Evolutionary conservation across 2,888 invertebrate species (phyloP).

Genomic region (Apotomis capreana): DNA sequence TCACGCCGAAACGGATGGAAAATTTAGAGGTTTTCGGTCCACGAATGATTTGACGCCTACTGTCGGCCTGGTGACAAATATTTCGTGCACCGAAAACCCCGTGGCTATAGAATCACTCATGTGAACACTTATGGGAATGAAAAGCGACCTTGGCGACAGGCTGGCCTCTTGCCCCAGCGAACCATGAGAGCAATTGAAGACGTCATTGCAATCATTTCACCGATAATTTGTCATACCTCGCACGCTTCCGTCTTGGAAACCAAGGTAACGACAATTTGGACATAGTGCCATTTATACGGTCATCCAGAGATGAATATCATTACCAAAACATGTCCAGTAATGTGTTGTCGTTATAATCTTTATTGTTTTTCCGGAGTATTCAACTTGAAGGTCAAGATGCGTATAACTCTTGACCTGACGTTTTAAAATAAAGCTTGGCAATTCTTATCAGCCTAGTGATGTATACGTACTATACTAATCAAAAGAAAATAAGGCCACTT

Average conservation of each 20-base stretch:
- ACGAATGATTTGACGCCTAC: too few relatives aligned
- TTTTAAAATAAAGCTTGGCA: not conserved
- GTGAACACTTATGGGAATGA: conserved; percentile 40
- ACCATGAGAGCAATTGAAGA: conserved; percentile 63
- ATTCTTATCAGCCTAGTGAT: too few relatives aligned
- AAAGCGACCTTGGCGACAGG: conserved; percentile 55
- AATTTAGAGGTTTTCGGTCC: too few relatives aligned
- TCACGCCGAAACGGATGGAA: too few relatives aligned
- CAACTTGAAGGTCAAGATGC: conserved; percentile 21
- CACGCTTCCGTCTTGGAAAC: conserved; percentile 37
- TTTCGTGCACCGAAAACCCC: too few relatives aligned
- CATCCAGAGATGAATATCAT: conserved; percentile 27
- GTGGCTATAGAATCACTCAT: too few relatives aligned
- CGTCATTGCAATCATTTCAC: conserved; percentile 69
- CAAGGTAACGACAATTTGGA: conserved; percentile 38
- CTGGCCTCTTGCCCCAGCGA: conserved; percentile 62
- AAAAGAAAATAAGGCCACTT: too few relatives aligned
- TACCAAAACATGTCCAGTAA: conserved; percentile 21
- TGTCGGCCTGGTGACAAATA: too few relatives aligned
- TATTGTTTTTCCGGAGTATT: conserved; percentile 28
- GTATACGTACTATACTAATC: too few relatives aligned
- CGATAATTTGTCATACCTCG: conserved; percentile 57
- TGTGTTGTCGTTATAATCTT: conserved; percentile 26
- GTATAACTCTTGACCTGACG: not conserved
- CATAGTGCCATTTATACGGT: conserved; percentile 11